phyloP scores from a whole-genome alignment of 2,797 vertebrate genomes.

The Prunella strophiata region DNA sequence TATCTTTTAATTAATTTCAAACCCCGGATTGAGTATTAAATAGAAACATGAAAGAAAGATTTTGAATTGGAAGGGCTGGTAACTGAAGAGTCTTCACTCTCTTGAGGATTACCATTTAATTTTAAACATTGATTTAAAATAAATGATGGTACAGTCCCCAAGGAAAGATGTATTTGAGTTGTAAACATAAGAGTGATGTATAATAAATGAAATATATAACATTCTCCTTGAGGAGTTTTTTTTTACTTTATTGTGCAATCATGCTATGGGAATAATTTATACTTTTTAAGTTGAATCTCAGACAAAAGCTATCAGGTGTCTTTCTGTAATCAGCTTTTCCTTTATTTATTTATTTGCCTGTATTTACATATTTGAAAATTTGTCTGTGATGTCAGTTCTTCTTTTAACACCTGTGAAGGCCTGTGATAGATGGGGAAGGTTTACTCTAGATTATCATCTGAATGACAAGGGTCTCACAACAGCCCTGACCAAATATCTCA shows the following conservation, averaged over 20 bases:
- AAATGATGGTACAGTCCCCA: slow-evolving; percentile 75
- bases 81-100: slow-evolving; percentile 60
- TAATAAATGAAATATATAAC: slow-evolving; percentile 73
- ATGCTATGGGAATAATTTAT: slow-evolving; percentile 52
- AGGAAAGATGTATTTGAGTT: slow-evolving; percentile 70
- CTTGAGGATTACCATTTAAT: slow-evolving; percentile 78
- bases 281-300: slow-evolving; percentile 33
- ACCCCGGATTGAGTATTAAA: slow-evolving; percentile 75
- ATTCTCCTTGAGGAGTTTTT: slow-evolving; percentile 51
- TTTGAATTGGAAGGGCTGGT: slow-evolving; percentile 72
- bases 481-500: neutral
- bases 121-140: slow-evolving; percentile 82
- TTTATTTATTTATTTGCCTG: slow-evolving; percentile 32
- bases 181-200: slow-evolving; percentile 70
- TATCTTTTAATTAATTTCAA: slow-evolving; percentile 86
- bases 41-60: slow-evolving; percentile 79
- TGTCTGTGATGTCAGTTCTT: neutral
- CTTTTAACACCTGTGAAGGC: neutral
- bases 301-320: slow-evolving; percentile 44
- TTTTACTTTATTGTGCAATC: slow-evolving; percentile 8
- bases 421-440: neutral
- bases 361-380: slow-evolving; percentile 32
- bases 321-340: slow-evolving; percentile 45
- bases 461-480: neutral
- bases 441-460: neutral